phyloP scores from a whole-genome alignment of 2,113 vertebrate species.

The Zapus hudsonius region DNA sequence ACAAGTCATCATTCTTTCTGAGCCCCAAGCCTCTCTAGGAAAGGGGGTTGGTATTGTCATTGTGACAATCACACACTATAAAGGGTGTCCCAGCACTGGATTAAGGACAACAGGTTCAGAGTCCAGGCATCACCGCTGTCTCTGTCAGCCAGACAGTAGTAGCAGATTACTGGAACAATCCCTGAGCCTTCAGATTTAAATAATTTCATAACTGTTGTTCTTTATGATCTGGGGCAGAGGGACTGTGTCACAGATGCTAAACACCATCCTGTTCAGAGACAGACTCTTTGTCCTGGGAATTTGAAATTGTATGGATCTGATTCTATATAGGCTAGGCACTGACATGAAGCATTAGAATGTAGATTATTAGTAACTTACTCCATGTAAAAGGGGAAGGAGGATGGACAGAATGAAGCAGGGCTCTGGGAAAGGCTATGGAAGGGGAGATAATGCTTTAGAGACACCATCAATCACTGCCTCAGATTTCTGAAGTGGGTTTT shows the following conservation, averaged over 20 bases:
- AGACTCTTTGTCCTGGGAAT: neutral
- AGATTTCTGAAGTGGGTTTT: neutral
- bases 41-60: neutral
- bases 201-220: neutral
- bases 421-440: neutral
- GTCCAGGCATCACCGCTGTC: neutral
- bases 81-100: neutral
- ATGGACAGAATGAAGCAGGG: neutral
- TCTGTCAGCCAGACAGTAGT: neutral
- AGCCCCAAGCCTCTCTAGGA: neutral
- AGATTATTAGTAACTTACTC: neutral
- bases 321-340: neutral
- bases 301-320: neutral
- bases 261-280: neutral
- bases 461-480: neutral
- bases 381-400: neutral
- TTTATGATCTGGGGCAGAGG: neutral
- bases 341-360: neutral
- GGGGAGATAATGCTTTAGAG: neutral
- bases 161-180: neutral
- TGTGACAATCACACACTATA: accelerated
- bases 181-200: neutral
- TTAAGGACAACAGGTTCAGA: neutral
- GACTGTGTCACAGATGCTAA: neutral
- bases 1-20: neutral